phyloP scores from a whole-genome alignment of 2,797 vertebrate species.

The Lepus townsendii region DNA sequence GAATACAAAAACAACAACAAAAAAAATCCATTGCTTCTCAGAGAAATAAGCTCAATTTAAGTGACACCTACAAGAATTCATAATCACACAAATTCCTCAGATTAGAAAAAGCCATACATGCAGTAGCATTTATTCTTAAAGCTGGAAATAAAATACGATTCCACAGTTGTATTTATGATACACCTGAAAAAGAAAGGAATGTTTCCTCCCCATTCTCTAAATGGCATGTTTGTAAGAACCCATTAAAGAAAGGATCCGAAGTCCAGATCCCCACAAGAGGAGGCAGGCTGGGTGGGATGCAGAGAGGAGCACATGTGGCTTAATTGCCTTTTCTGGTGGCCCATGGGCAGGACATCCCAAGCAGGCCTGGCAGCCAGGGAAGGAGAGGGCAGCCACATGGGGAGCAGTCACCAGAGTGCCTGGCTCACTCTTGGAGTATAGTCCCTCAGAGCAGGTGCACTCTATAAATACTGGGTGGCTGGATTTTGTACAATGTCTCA shows the following conservation, averaged over 20 bases:
- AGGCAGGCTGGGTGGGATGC: neutral
- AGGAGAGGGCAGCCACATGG: neutral
- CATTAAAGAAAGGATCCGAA: constrained; percentile 8
- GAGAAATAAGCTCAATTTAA: constrained; percentile 26
- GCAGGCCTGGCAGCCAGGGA: neutral
- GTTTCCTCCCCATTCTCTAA: constrained; percentile 7
- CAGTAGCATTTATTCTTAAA: neutral
- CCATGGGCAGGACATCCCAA: neutral
- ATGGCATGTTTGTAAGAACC: neutral
- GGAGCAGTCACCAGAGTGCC: rapidly evolving
- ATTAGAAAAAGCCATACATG: neutral
- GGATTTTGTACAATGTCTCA: neutral
- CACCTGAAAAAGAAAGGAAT: neutral
- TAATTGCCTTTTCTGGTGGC: neutral
- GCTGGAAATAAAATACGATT: neutral
- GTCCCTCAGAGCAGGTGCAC: no score
- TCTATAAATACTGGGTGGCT: neutral
- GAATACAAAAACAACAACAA: neutral
- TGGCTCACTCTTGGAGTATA: no score
- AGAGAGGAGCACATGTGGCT: neutral
- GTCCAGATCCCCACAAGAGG: neutral
- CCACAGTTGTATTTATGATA: neutral
- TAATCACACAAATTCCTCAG: constrained; percentile 32
- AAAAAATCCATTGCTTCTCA: neutral
- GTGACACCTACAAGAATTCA: neutral